Percentiles rank a stretch among this genome's conserved stretches.
Conservation (phyloP, 2,113 vertebrate species). For the Uria aalge region DNA sequence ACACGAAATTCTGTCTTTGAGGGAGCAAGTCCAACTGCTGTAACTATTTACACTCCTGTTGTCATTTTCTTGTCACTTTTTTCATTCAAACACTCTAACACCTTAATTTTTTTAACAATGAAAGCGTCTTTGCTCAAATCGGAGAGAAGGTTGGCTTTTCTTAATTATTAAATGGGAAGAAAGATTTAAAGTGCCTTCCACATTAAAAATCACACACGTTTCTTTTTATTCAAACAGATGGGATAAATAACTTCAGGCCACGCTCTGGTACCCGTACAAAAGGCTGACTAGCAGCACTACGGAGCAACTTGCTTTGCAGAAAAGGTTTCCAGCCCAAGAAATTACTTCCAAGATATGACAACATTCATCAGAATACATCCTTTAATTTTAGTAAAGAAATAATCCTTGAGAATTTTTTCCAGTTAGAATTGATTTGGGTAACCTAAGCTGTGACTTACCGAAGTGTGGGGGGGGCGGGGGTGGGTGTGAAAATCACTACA, state of each 20-base stretch:
- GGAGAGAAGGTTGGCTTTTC: not conserved
- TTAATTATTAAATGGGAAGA: not conserved
- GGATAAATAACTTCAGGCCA: not conserved
- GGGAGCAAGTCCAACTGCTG: not conserved
- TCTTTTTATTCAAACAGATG: not conserved
- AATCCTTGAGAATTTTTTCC: not conserved
- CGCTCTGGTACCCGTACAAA: not conserved
- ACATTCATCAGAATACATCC: not conserved
- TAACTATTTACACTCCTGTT: not conserved
- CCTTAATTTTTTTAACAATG: not conserved
- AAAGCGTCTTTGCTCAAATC: not conserved
- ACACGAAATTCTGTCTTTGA: not conserved
- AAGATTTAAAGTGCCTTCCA: not conserved
- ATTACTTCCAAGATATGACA: not conserved
- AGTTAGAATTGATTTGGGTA: not conserved
- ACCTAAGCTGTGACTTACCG: not conserved
- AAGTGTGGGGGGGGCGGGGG: rapidly evolving
- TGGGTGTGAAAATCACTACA: not conserved
- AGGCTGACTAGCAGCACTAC: not conserved
- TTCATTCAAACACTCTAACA: not conserved
- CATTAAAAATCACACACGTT: not conserved
- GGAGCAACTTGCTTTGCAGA: not conserved
- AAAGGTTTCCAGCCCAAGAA: not conserved
- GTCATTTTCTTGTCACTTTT: not conserved
- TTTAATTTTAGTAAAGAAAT: not conserved